A percentile compares a stretch with the other conserved stretches of the same genome.
Evolutionary conservation across 2,113 vertebrate species (phyloP).

Genomic region (Notarius quadriscutis): DNA sequence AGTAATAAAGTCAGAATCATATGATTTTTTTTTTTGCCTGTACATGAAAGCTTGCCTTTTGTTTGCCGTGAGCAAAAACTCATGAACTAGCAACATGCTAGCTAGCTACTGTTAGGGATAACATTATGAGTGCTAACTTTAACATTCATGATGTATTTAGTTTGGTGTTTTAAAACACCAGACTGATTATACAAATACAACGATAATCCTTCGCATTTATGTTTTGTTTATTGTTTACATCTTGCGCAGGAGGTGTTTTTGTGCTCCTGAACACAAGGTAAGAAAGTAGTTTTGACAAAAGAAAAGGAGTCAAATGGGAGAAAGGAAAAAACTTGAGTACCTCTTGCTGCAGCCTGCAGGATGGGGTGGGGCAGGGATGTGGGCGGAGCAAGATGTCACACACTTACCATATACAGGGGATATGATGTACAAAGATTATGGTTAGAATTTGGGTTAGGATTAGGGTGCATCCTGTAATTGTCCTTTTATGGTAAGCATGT

Average conservation of each 20-base stretch:
- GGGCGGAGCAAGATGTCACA: too few species aligned
- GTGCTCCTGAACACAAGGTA: neutral
- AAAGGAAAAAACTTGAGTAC: too few species aligned
- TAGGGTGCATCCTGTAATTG: too few species aligned
- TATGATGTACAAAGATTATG: too few species aligned
- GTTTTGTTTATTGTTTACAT: too few species aligned
- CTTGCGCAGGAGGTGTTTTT: neutral
- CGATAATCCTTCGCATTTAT: too few species aligned
- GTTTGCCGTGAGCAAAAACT: neutral
- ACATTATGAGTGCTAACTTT: neutral
- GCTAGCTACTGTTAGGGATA: neutral
- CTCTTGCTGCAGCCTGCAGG: too few species aligned
- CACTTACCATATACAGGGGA: too few species aligned
- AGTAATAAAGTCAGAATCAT: neutral
- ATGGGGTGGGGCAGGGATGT: too few species aligned
- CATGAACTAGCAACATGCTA: neutral
- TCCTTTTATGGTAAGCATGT: too few species aligned
- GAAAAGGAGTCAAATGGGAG: neutral
- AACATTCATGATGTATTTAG: neutral
- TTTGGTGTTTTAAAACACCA: neutral
- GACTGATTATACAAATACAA: neutral
- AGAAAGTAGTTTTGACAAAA: neutral
- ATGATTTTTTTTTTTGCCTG: neutral
- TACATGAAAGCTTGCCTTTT: neutral
- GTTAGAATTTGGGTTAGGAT: too few species aligned